Percentiles rank a stretch among this genome's conserved stretches.
phyloP scores from a whole-genome alignment of 2,113 vertebrate genomes.

The Toxotes jaculatrix region DNA sequence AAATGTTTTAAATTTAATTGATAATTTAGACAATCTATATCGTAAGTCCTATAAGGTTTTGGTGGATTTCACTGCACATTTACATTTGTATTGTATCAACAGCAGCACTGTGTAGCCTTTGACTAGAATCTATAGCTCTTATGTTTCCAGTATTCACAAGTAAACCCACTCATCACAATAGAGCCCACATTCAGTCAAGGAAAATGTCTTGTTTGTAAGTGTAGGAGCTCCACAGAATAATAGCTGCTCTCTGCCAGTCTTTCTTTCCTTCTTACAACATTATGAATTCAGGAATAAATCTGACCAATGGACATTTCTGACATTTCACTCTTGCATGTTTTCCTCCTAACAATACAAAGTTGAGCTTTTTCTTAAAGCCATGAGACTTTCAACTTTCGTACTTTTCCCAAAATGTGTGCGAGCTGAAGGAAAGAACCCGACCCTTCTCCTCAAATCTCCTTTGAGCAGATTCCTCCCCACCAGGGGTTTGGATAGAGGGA shows the following conservation, averaged over 20 bases:
- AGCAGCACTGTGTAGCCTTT: neutral
- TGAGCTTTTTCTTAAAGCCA: constrained; percentile 27
- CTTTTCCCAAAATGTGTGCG: constrained; percentile 26
- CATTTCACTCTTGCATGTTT: constrained; percentile 35
- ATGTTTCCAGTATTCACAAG: neutral
- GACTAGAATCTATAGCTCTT: constrained; percentile 17
- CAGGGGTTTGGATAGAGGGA: constrained; percentile 57
- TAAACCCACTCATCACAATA: neutral
- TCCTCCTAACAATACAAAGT: neutral
- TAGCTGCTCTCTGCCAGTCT: constrained; percentile 35
- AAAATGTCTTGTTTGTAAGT: constrained; percentile 29
- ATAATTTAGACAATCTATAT: neutral
- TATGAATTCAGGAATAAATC: constrained; percentile 39
- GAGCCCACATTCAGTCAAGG: neutral
- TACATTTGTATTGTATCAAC: neutral
- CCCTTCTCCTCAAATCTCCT: constrained; percentile 44
- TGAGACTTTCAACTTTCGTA: neutral
- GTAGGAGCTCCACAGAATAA: neutral
- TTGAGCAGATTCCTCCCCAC: constrained; percentile 64
- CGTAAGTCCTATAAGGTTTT: neutral
- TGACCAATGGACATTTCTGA: constrained; percentile 33
- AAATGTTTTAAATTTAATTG: constrained; percentile 8
- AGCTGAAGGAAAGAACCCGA: constrained; percentile 27
- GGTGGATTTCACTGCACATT: neutral
- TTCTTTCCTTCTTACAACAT: constrained; percentile 23